A percentile compares a stretch with the other conserved stretches of the same genome.
phyloP scores from a whole-genome alignment of 2,113 vertebrate species.

The Hymenochirus boettgeri region DNA sequence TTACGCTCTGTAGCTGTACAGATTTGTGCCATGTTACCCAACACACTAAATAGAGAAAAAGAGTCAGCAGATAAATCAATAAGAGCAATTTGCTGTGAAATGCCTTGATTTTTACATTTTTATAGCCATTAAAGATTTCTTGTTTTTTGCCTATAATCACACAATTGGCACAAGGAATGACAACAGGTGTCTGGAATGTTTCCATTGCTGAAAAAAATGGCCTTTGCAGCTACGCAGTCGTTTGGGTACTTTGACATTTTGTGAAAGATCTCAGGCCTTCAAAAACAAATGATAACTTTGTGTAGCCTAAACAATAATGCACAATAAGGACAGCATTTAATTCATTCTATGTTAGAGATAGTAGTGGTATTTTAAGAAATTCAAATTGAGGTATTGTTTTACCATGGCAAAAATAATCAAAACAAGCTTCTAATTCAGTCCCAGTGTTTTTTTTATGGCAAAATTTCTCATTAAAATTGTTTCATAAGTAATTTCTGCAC shows the following conservation, averaged over 20 bases:
- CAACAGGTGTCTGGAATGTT: conserved; percentile 9
- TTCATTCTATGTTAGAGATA: too few species aligned
- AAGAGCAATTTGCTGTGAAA: conserved; percentile 13
- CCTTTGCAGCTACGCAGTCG: neutral
- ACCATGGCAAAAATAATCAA: too few species aligned
- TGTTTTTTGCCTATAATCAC: conserved; percentile 8
- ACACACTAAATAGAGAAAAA: conserved; percentile 32
- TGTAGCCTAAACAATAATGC: neutral
- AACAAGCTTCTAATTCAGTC: too few species aligned
- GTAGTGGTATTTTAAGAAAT: too few species aligned
- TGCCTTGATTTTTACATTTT: conserved; percentile 22
- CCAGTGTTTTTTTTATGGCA: too few species aligned
- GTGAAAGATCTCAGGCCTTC: neutral
- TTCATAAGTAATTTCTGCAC: too few species aligned
- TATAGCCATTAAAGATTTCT: conserved; percentile 17
- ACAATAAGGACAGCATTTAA: too few species aligned
- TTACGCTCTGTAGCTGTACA: conserved; percentile 38
- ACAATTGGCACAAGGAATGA: conserved; percentile 1
- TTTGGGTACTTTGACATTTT: neutral
- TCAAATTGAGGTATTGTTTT: too few species aligned
- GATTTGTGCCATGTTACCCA: conserved; percentile 41
- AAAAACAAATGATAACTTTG: too few species aligned
- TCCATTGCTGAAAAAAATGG: neutral
- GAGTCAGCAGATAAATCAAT: conserved; percentile 42
- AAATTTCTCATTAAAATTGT: too few species aligned